A percentile compares a stretch with the other conserved stretches of the same genome.
These are phyloP conservation scores for Poeciliopsis gracilis DNA, from an alignment of 2,797 vertebrate species.

Conservation along the genomic window DNA sequence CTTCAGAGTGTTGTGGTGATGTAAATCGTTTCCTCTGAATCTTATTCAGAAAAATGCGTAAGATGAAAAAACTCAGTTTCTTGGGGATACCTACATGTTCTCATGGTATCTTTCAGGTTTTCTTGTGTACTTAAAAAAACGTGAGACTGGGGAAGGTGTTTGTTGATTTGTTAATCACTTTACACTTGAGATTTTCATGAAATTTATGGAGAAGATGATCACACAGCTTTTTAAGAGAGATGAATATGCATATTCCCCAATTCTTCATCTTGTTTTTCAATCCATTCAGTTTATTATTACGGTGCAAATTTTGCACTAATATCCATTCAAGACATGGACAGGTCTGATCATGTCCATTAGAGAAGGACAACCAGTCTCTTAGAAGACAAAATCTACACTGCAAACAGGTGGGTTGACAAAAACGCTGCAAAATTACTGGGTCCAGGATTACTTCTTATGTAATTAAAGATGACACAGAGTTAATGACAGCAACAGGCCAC, in stretches of 20 bases:
- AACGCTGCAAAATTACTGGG: not conserved
- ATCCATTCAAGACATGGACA: not conserved
- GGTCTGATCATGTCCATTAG: not conserved
- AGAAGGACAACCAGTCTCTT: not conserved
- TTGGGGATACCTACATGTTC: not conserved
- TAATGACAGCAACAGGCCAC: not conserved
- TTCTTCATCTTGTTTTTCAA: not conserved
- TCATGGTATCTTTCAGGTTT: not conserved
- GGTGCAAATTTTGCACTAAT: not conserved
- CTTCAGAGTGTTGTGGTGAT: conserved; percentile 33
- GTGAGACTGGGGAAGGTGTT: not conserved
- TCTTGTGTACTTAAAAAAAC: not conserved
- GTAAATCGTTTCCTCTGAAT: conserved; percentile 29
- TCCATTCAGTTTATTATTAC: not conserved
- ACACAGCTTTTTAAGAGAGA: not conserved
- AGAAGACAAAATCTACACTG: not conserved
- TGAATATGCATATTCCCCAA: not conserved
- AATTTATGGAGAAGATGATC: not conserved
- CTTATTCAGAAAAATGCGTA: not conserved
- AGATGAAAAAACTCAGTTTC: not conserved
- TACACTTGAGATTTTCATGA: not conserved
- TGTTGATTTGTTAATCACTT: not conserved
- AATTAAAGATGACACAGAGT: no score
- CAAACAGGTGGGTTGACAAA: not conserved
- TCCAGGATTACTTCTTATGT: not conserved